phyloP scores from a whole-genome alignment of 2,113 vertebrate species.

The Crotalus horridus region DNA sequence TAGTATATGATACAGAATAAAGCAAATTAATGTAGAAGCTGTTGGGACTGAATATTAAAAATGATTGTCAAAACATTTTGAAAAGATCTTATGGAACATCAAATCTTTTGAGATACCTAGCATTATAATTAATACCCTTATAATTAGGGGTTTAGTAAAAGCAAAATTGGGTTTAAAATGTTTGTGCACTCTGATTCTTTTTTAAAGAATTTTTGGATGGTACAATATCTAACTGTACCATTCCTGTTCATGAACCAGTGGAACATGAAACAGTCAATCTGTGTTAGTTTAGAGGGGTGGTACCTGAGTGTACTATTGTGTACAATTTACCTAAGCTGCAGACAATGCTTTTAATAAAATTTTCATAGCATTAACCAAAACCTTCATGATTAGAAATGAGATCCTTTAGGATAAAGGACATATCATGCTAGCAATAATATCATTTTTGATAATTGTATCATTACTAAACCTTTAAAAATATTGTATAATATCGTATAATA shows the following conservation, averaged over 20 bases:
- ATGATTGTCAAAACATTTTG: neutral
- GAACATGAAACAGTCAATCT: slow-evolving; percentile 61
- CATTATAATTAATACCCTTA: neutral
- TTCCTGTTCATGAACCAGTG: slow-evolving; percentile 52
- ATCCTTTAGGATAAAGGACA: slow-evolving; percentile 55
- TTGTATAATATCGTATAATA: neutral
- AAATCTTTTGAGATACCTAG: neutral
- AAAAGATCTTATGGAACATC: neutral
- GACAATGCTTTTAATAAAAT: slow-evolving; percentile 61
- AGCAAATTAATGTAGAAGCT: neutral
- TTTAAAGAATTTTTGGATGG: slow-evolving; percentile 48
- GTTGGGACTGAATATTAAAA: neutral
- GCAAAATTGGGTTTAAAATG: neutral
- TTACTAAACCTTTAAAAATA: slow-evolving; percentile 53
- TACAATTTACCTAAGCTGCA: slow-evolving; percentile 61
- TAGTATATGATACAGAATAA: neutral
- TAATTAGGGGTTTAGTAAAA: slow-evolving; percentile 20
- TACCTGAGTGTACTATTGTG: slow-evolving; percentile 47
- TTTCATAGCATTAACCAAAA: slow-evolving; percentile 62
- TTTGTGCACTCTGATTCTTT: slow-evolving; percentile 12
- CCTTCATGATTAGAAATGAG: slow-evolving; percentile 63
- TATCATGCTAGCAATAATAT: slow-evolving; percentile 55
- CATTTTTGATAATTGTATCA: slow-evolving; percentile 47
- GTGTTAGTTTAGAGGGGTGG: slow-evolving; percentile 60
- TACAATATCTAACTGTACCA: slow-evolving; percentile 49